Evolutionary conservation across 2,888 invertebrate species (phyloP).

Genomic region (Mythimna lalbum): DNA sequence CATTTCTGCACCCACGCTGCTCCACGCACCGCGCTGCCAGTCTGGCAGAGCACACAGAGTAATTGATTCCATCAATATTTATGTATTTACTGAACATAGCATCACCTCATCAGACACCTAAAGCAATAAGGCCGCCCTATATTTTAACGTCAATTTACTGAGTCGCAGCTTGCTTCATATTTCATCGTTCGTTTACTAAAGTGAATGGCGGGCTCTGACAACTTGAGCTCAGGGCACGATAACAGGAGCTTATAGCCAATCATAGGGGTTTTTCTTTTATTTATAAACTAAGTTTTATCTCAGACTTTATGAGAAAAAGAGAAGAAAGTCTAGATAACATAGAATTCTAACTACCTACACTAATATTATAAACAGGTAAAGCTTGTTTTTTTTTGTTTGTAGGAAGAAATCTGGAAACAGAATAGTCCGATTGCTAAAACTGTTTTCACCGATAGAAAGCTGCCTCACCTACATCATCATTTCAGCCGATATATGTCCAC

Average conservation of each 20-base stretch:
- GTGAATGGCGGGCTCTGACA: conserved; percentile 20
- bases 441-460: no score
- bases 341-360: no score
- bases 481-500: no score
- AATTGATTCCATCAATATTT: no score
- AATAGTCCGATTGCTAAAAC: no score
- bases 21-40: no score
- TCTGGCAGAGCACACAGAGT: no score
- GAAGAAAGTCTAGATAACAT: neutral
- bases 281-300: neutral
- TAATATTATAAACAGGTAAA: no score
- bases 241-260: conserved; percentile 16
- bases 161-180: conserved; percentile 29
- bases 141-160: conserved; percentile 37
- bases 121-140: conserved; percentile 6
- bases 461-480: no score
- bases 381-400: no score
- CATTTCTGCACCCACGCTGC: no score
- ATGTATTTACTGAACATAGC: neutral
- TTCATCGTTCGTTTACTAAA: conserved; percentile 31
- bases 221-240: conserved; percentile 21
- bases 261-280: neutral
- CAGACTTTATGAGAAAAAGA: neutral
- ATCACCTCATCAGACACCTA: neutral
- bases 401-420: no score